Evolutionary conservation across 2,113 vertebrate genomes (phyloP).

Genomic region (Catharus bicknelli): DNA sequence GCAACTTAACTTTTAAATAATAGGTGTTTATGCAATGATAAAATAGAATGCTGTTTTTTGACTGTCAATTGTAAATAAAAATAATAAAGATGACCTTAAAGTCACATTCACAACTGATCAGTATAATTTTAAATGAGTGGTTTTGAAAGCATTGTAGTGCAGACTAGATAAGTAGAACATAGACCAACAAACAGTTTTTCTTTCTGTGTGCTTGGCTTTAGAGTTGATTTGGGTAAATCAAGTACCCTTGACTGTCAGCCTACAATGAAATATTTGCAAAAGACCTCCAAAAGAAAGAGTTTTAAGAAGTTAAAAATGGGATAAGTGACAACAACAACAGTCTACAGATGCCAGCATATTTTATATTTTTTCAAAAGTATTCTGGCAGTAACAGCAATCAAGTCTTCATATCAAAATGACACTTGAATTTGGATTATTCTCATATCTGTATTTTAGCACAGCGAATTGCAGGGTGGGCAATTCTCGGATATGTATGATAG

Average conservation of each 20-base stretch:
- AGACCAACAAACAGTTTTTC: neutral
- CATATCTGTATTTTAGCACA: neutral
- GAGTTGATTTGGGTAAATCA: neutral
- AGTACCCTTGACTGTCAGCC: neutral
- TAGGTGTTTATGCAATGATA: neutral
- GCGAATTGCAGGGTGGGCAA: neutral
- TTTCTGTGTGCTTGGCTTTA: neutral
- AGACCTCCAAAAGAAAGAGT: neutral
- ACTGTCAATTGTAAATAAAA: neutral
- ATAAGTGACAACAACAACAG: neutral
- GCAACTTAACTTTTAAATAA: neutral
- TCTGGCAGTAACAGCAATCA: neutral
- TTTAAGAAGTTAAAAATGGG: neutral
- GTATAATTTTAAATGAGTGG: neutral
- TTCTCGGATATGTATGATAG: neutral
- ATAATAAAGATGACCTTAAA: neutral
- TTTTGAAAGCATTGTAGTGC: neutral
- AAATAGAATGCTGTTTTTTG: neutral
- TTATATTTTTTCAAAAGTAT: neutral
- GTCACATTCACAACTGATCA: neutral
- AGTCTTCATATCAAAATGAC: neutral
- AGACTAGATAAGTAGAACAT: neutral
- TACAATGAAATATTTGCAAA: neutral
- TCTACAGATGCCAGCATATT: neutral
- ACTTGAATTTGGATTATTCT: neutral